Evolutionary conservation across 2,113 vertebrate genomes (phyloP).

Genomic region (Gobius niger): DNA sequence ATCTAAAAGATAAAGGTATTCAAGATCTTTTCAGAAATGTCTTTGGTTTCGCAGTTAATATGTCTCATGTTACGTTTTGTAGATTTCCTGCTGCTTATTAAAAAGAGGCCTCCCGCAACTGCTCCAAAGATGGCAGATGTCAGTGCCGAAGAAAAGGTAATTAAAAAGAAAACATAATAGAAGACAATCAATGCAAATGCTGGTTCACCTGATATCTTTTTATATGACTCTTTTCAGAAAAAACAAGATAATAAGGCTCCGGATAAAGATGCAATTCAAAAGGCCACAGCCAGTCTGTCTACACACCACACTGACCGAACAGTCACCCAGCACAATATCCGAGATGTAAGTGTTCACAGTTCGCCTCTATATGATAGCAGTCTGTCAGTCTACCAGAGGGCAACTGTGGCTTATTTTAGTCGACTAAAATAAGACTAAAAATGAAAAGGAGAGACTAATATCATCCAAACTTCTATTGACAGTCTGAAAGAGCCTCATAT

Average conservation of each 20-base stretch:
- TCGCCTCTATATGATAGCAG: not conserved
- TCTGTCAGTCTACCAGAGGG: no score
- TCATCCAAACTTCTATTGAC: no score
- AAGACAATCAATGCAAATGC: not conserved
- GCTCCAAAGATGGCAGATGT: constrained; percentile 90
- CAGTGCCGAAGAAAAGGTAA: constrained; percentile 90
- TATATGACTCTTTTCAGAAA: constrained; percentile 75
- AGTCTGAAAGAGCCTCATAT: no score
- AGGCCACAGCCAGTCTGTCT: constrained; percentile 86
- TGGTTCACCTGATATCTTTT: not conserved
- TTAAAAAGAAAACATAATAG: not conserved
- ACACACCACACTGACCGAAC: constrained; percentile 84
- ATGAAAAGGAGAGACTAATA: no score
- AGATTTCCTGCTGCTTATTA: constrained; percentile 91
- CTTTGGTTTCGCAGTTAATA: not conserved
- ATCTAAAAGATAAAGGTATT: constrained; percentile 91
- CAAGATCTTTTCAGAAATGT: not conserved
- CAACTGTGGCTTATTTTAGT: no score
- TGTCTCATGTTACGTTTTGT: constrained; percentile 9
- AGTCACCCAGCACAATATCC: constrained; percentile 87
- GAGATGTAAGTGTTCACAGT: constrained; percentile 83
- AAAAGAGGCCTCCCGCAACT: constrained; percentile 82
- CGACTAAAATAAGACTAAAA: no score
- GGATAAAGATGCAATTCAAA: constrained; percentile 92
- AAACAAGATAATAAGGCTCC: constrained; percentile 96